Evolutionary conservation across 2,797 vertebrate genomes (phyloP).

Genomic region (Lophura swinhoii): DNA sequence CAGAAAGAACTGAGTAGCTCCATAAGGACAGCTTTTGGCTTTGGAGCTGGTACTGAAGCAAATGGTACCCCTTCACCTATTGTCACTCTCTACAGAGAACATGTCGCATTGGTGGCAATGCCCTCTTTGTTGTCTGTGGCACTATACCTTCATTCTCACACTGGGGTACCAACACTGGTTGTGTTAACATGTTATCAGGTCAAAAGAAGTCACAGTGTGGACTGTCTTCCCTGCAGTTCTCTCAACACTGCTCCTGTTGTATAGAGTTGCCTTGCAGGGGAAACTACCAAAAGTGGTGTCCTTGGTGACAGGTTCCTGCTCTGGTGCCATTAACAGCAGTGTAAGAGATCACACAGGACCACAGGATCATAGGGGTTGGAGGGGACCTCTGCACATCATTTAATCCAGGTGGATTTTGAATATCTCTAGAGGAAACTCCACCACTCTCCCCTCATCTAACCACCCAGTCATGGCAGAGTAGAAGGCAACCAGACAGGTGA

Average conservation of each 20-base stretch:
- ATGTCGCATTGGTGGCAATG: background rate
- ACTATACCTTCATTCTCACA: background rate
- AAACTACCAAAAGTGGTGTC: background rate
- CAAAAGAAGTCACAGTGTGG: background rate
- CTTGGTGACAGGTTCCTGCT: background rate
- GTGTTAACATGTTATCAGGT: background rate
- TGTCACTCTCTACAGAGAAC: background rate
- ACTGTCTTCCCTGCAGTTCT: background rate
- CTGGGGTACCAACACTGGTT: rapidly evolving
- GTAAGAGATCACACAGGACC: background rate
- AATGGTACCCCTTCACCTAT: background rate
- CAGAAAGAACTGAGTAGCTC: background rate
- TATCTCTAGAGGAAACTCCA: too few relatives aligned
- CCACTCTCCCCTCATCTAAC: background rate
- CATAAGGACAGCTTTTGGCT: background rate
- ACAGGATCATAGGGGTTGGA: too few relatives aligned
- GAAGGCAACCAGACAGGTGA: background rate
- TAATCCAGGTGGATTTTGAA: too few relatives aligned
- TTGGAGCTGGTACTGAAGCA: background rate
- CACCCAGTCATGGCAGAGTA: background rate
- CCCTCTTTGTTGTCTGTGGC: background rate
- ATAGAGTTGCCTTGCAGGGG: background rate
- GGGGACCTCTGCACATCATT: too few relatives aligned
- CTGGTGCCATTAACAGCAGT: rapidly evolving
- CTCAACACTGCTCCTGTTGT: background rate